Conservation (phyloP, 23 tunicate genomes). For the Clavelina lepadiformis region DNA sequence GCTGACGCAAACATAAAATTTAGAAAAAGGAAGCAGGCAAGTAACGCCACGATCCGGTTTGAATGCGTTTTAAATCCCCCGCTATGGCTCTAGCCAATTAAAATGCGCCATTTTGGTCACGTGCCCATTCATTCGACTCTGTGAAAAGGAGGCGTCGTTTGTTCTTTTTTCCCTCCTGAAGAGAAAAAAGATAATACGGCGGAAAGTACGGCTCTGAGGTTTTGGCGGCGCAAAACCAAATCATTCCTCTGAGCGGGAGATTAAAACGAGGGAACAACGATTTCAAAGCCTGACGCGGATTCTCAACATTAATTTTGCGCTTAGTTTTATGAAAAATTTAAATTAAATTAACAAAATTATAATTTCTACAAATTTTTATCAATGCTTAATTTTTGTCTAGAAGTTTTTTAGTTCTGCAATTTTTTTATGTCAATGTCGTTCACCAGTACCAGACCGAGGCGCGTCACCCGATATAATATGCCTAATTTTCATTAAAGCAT, state of each 20-base stretch:
- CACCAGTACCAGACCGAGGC: too few relatives aligned
- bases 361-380: too few relatives aligned
- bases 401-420: too few relatives aligned
- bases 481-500: too few relatives aligned
- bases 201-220: neutral
- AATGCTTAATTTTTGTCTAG: too few relatives aligned
- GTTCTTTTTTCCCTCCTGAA: constrained; percentile 10
- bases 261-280: constrained; percentile 3
- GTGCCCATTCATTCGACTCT: constrained; percentile 17
- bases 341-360: too few relatives aligned
- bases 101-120: constrained; percentile 24
- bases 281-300: neutral
- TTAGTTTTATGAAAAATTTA: too few relatives aligned
- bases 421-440: too few relatives aligned
- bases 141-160: neutral
- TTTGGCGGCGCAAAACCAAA: constrained; percentile 7
- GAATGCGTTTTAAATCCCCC: constrained; percentile 75
- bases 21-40: constrained; percentile 3
- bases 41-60: constrained; percentile 12
- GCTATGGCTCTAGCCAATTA: constrained; percentile 66
- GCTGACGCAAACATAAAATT: constrained; percentile 16
- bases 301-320: neutral
- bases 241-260: constrained; percentile 23
- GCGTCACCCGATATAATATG: too few relatives aligned
- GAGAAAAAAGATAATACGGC: constrained; percentile 1